These are phyloP conservation scores for Crotalus viridis DNA, from an alignment of 2,113 vertebrate genomes.

Conservation along the genomic window DNA sequence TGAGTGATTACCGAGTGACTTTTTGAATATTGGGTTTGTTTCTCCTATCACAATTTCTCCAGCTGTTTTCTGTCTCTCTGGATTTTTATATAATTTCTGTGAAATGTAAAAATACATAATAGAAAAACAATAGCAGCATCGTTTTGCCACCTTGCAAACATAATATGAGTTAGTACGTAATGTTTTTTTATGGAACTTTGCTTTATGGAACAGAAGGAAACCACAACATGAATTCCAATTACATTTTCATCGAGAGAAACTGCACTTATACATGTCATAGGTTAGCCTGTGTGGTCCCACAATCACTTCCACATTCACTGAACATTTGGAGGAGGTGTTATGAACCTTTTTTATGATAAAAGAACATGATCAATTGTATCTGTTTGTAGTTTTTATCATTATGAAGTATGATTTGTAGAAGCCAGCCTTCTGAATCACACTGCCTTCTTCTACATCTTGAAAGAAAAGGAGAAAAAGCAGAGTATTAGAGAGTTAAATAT, in stretches of 20 bases:
- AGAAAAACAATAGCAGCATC: neutral
- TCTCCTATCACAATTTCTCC: neutral
- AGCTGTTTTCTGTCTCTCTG: neutral
- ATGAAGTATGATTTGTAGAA: neutral
- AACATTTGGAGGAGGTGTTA: neutral
- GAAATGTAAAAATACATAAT: neutral
- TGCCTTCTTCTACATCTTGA: neutral
- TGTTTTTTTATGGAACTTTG: neutral
- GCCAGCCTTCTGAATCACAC: neutral
- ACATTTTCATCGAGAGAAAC: neutral
- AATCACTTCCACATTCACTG: neutral
- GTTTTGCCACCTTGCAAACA: neutral
- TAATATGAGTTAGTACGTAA: neutral
- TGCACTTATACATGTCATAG: no score
- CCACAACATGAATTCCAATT: neutral
- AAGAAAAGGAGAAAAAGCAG: neutral
- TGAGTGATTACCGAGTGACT: neutral
- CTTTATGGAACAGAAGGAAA: neutral
- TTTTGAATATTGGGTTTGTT: neutral
- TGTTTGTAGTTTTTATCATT: neutral
- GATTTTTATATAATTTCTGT: neutral
- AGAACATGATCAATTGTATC: neutral
- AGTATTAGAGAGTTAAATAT: neutral
- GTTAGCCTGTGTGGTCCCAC: neutral
- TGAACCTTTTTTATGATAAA: neutral